Conservation (phyloP, 1,140 invertebrate genomes). For the Drosophila grimshawi region DNA sequence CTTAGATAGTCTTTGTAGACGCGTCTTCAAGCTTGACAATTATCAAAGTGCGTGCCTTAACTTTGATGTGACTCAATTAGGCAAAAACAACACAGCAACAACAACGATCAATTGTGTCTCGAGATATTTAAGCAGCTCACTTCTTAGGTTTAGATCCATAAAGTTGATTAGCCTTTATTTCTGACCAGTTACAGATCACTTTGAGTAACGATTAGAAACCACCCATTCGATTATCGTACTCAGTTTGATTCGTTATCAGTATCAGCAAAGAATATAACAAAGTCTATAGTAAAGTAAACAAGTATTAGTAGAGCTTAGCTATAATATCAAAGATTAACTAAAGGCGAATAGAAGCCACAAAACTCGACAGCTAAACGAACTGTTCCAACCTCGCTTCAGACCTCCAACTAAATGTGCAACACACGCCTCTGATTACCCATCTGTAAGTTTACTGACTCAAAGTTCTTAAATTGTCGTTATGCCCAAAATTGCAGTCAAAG, state of each 20-base stretch:
- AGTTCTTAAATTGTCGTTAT: not conserved
- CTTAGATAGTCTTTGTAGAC: constrained; percentile 21
- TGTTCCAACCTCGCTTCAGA: constrained; percentile 20
- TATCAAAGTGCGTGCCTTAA: constrained; percentile 54
- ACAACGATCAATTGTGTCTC: constrained; percentile 25
- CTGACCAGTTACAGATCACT: too few species aligned
- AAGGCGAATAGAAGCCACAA: not conserved
- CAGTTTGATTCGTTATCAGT: too few species aligned
- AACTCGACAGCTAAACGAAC: not conserved
- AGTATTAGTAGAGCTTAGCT: too few species aligned
- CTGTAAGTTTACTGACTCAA: not conserved
- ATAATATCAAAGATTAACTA: not conserved
- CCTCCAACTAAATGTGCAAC: constrained; percentile 49
- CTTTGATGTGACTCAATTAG: constrained; percentile 68
- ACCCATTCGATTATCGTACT: too few species aligned
- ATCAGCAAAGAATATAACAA: too few species aligned
- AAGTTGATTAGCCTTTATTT: constrained; percentile 16
- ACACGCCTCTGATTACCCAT: constrained; percentile 48
- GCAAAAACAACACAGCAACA: constrained; percentile 22
- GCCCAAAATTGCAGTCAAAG: not conserved
- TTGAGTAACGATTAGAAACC: too few species aligned
- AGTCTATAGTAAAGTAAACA: too few species aligned
- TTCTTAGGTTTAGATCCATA: constrained; percentile 26
- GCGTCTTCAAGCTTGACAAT: constrained; percentile 28
- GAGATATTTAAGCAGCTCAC: constrained; percentile 22